Evolutionary conservation across 2,113 vertebrate genomes (phyloP).

Genomic region (Penelope pileata): DNA sequence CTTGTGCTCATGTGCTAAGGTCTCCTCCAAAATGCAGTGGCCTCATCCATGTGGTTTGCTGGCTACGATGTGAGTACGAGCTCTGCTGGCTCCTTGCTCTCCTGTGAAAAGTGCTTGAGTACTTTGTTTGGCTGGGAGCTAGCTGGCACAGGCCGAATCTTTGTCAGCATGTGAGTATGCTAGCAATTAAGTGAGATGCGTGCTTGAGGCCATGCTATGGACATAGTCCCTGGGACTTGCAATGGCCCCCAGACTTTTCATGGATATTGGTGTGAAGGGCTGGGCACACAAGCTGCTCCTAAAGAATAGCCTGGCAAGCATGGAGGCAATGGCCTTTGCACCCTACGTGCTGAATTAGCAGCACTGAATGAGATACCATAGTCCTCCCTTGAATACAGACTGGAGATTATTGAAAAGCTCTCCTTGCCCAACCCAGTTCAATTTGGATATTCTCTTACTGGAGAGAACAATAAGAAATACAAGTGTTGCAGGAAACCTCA

Average conservation of each 20-base stretch:
- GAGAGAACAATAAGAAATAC: not conserved
- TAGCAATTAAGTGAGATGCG: not conserved
- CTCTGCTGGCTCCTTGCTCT: not conserved
- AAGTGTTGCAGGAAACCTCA: not conserved
- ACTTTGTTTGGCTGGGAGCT: not conserved
- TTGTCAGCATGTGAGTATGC: accelerated
- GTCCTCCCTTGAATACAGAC: not conserved
- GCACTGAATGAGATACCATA: not conserved
- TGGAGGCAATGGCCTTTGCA: not conserved
- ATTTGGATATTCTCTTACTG: not conserved
- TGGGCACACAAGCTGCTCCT: not conserved
- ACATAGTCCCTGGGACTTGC: not conserved
- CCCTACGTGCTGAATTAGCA: accelerated
- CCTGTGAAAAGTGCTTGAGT: not conserved
- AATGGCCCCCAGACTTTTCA: not conserved
- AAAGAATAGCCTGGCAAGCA: not conserved
- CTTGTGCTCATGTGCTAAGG: not conserved
- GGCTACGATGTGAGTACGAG: not conserved
- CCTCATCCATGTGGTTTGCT: not conserved
- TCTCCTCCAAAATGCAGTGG: not conserved
- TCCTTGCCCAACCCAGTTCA: not conserved
- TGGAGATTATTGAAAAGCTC: not conserved
- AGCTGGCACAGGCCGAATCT: not conserved
- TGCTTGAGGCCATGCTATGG: not conserved
- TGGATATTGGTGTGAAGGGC: not conserved